Evolutionary conservation across 2,113 vertebrate species (phyloP).

Genomic region (Struthidea cinerea): DNA sequence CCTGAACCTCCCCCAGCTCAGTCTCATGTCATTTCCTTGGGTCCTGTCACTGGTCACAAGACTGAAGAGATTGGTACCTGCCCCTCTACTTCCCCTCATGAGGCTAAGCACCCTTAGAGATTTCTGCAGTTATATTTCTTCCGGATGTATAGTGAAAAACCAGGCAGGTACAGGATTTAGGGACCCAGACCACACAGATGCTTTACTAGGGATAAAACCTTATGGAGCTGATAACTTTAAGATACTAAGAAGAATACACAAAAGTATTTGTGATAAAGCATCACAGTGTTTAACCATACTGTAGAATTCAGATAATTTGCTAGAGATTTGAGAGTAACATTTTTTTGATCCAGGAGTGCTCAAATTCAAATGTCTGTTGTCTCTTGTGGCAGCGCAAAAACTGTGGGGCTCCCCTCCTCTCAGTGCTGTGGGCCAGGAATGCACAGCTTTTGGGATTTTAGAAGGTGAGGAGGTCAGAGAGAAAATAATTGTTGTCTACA

Average conservation of each 20-base stretch:
- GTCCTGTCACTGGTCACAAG: rapidly evolving
- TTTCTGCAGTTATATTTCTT: background rate
- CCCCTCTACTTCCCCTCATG: background rate
- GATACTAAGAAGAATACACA: background rate
- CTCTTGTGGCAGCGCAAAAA: background rate
- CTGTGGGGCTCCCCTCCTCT: rapidly evolving
- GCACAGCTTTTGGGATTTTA: background rate
- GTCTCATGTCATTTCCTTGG: background rate
- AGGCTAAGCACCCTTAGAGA: background rate
- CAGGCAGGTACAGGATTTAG: background rate
- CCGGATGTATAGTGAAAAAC: background rate
- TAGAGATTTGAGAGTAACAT: background rate
- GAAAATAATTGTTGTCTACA: background rate
- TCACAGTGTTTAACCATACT: background rate
- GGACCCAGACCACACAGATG: background rate
- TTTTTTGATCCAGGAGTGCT: background rate
- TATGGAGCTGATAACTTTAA: background rate
- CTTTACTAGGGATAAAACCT: background rate
- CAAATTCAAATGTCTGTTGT: background rate
- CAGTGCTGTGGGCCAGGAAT: background rate
- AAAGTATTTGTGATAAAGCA: background rate
- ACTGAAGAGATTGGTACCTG: background rate
- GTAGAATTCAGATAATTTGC: background rate
- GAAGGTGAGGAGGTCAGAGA: background rate
- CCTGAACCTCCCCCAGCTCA: background rate